phyloP scores from a whole-genome alignment of 2,797 vertebrate species.

The Ptychadena robeensis region DNA sequence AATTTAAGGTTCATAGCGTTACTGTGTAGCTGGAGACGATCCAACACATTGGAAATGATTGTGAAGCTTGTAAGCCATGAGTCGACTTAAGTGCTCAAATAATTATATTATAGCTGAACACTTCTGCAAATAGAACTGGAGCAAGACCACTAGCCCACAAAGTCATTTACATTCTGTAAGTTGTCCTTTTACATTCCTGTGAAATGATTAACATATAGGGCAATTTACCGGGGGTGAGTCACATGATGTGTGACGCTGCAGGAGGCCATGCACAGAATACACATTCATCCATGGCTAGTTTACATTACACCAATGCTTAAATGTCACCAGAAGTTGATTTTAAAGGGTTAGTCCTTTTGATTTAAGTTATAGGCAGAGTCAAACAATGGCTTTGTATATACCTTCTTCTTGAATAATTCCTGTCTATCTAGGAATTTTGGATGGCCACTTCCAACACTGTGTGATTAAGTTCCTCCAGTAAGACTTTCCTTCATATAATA shows the following conservation, averaged over 20 bases:
- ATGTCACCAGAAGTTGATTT: too few species aligned
- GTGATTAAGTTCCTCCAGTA: too few species aligned
- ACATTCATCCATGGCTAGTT: neutral
- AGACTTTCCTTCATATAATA: too few species aligned
- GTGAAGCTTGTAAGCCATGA: constrained; percentile 68
- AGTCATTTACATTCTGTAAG: constrained; percentile 65
- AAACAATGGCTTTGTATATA: too few species aligned
- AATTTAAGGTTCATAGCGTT: constrained; percentile 67
- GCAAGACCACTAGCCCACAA: constrained; percentile 61
- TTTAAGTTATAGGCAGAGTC: too few species aligned
- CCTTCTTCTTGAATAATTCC: too few species aligned
- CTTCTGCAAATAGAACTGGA: constrained; percentile 67
- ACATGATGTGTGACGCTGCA: constrained; percentile 4
- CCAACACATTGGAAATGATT: constrained; percentile 70
- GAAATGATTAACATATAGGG: neutral
- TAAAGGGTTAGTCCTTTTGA: too few species aligned
- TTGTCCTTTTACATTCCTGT: constrained; percentile 54
- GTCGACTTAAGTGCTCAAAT: constrained; percentile 69
- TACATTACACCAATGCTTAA: too few species aligned
- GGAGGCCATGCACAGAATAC: neutral
- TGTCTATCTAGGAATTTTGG: too few species aligned
- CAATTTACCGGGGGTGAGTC: constrained; percentile 22
- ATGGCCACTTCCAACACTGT: too few species aligned
- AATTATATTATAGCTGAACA: constrained; percentile 69
- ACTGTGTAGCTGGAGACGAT: constrained; percentile 71